A percentile compares a stretch with the other conserved stretches of the same genome.
phyloP scores from a whole-genome alignment of 2,888 invertebrate species.

The Copidosoma aretas region DNA sequence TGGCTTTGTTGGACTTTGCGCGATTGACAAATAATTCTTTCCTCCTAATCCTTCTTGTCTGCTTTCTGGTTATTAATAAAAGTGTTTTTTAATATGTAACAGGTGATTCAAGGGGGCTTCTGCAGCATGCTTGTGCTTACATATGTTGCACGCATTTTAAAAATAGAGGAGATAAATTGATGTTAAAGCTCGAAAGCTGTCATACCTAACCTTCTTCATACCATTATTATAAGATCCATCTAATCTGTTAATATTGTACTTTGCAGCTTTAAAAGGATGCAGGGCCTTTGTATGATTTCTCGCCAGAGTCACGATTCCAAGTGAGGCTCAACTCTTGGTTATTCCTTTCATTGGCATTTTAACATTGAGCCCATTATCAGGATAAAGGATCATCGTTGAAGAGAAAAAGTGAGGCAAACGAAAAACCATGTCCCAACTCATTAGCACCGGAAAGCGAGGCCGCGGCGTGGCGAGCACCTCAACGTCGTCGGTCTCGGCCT shows the following conservation, averaged over 20 bases:
- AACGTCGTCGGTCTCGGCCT: slow-evolving; percentile 68
- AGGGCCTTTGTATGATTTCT: neutral
- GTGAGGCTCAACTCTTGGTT: neutral
- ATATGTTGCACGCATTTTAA: no score
- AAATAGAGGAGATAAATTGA: no score
- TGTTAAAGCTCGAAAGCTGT: no score
- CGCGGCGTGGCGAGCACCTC: slow-evolving; percentile 60
- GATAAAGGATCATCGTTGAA: slow-evolving; percentile 1
- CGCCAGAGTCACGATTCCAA: neutral
- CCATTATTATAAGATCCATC: no score
- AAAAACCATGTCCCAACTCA: slow-evolving; percentile 57
- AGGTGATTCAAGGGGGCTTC: no score
- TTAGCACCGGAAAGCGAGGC: slow-evolving; percentile 59
- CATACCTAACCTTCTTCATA: no score
- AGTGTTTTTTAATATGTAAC: no score
- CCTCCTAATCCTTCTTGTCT: no score
- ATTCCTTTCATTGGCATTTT: neutral
- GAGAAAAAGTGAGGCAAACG: slow-evolving; percentile 6
- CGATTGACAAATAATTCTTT: no score
- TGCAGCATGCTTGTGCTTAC: no score
- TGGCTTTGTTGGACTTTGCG: no score
- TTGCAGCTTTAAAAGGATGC: neutral
- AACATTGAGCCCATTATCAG: neutral
- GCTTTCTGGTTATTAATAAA: no score
- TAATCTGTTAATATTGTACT: neutral